Evolutionary conservation across 2,888 invertebrate genomes (phyloP), one percentile per base, ranked within the genome.

Genomic region (Dicycla oo): DNA sequence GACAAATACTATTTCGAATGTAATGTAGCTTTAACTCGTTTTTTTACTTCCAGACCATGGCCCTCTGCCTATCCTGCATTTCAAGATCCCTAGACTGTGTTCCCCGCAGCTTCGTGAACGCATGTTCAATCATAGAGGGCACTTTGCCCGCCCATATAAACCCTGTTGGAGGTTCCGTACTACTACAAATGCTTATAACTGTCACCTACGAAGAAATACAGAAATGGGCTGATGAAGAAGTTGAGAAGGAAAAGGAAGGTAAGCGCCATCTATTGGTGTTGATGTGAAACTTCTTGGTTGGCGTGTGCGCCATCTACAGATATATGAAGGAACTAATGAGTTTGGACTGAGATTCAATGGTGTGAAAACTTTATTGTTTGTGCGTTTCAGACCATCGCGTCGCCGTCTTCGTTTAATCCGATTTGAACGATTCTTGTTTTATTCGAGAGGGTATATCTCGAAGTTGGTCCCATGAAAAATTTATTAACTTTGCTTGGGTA

Each of bases 101-200:
- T 15, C 97, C 98, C 0, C 96, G 97, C 4, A 93, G 93, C 1
- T 92, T 97, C n/a, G 91, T 93, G 0, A 96, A 97, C 78, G 95
- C 97, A 0, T 96, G 97, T 1, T 88, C 95, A 0, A 91, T 97
- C 1, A 90, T 98, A 74, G 97, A 98, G 88, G 97, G 97, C 60
- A 96, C 97, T 5, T 92, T 98, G 23, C 98, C 98, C 0, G 97
- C 97, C 0, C 97, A 97, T 78, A 96, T 97, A 13, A 96, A 95
- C 60, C 98, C 98, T 0, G 96, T 98, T 0, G 97, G 97, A 5
- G 97, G 97, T 15, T 98, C 98, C 0, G 97, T 98, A 10, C 89
- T 98, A 20, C 92, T 98, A 53, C 98, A 98, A 91, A 95, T 98
- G 86, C 91, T 98, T 63, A 95, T 97, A 65, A 97, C 97, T 0